Evolutionary conservation across 2,113 vertebrate species (phyloP), one percentile per base, ranked within the genome.

Genomic region (Cisticola juncidis): DNA sequence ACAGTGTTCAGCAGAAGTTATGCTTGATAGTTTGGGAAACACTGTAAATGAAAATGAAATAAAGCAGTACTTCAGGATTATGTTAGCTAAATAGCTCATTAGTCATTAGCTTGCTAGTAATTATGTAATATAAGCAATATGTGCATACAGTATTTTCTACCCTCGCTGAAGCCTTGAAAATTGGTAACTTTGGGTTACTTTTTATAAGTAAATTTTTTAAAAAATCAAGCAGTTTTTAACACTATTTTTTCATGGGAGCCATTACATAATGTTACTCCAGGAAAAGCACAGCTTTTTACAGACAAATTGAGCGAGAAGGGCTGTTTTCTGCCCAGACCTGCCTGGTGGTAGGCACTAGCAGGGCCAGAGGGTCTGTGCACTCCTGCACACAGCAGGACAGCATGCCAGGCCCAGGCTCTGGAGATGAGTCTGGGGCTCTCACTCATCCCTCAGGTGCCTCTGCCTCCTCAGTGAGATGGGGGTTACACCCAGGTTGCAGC

Each of bases 51-150:
- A 62, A 70, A 66, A 73, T 42, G 15, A 91, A 83, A 80, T 44
- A 88, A 88, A 88, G 29, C 23, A 74, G 50, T 69, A 69, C 33
- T 80, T 90, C 22, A n/a, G 19, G 38, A 81, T 70, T 69, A 77
- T 33, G 21, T 40, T 82, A 76, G 53, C 21, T 60, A 40, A 79
- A 69, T 20, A 64, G 65, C 44, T 79, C 18, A 61, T 36, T 81
- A 50, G 64, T 62, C 62, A 90, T 38, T 81, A 84, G 42, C 56
- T 78, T 70, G 51, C 23, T 78, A 78, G 42, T 62, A 58, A 66
- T 45, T 66, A 71, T 12, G 28, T 47, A 70, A 78, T 58, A 36
- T 12, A 78, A 88, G 35, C 14, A 62, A 35, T 61, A 53, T 45
- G 13, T 33, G 4, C 50, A 84, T 68, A 51, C 14, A 68, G 5